phyloP scores from a whole-genome alignment of 35 echinoderm and acorn worm genomes.

The Amphiura filiformis region DNA sequence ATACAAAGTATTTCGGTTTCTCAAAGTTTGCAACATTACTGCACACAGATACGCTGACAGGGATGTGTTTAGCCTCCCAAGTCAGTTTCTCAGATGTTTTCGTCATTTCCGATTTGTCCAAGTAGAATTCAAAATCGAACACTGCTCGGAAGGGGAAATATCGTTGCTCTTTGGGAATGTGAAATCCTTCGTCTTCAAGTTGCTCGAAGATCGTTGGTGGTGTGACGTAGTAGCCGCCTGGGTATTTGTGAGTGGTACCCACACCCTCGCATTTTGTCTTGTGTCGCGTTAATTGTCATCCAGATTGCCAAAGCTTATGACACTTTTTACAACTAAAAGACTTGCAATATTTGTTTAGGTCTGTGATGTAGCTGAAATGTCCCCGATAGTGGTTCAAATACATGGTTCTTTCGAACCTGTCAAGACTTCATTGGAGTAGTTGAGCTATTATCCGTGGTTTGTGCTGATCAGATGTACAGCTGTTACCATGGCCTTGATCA shows the following conservation, averaged over 20 bases:
- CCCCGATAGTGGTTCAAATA: slow-evolving; percentile 40
- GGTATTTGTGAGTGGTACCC: slow-evolving; percentile 27
- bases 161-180: slow-evolving; percentile 7
- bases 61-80: background rate
- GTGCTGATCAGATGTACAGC: no score
- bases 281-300: background rate
- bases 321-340: slow-evolving; percentile 23
- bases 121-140: slow-evolving; percentile 31
- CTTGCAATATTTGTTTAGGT: background rate
- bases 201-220: slow-evolving; percentile 26
- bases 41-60: background rate
- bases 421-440: slow-evolving; percentile 34
- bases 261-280: background rate
- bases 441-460: background rate
- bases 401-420: slow-evolving; percentile 31
- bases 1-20: slow-evolving; percentile 17
- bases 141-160: slow-evolving; percentile 37
- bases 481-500: no score
- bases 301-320: slow-evolving; percentile 6
- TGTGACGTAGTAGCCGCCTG: slow-evolving; percentile 19
- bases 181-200: slow-evolving; percentile 35
- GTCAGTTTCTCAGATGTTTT: background rate
- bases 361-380: slow-evolving; percentile 55
- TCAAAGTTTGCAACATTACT: background rate
- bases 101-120: background rate